Conservation (phyloP, 2,888 invertebrate species). For the Drosophila merina region DNA sequence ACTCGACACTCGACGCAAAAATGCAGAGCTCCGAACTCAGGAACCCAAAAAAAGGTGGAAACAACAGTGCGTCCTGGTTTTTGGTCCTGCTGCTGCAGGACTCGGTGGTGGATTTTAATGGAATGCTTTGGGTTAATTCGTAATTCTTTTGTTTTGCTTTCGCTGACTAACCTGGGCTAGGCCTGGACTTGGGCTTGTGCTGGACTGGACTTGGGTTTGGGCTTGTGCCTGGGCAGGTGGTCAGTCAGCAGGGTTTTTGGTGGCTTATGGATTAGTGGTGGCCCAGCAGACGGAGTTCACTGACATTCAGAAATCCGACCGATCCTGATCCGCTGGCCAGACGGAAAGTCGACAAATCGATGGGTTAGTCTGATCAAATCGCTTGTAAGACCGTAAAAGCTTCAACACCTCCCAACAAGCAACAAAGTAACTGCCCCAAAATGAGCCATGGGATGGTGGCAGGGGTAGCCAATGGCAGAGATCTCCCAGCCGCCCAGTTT, state of each 20-base stretch:
- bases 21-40: slow-evolving; percentile 9
- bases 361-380: slow-evolving; percentile 43
- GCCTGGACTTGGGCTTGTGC: slow-evolving; percentile 12
- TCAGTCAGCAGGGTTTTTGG: slow-evolving; percentile 32
- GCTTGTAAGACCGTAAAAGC: slow-evolving; percentile 57
- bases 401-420: slow-evolving; percentile 52
- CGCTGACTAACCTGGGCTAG: slow-evolving; percentile 34
- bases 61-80: slow-evolving; percentile 50
- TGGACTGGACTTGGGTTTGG: not conserved
- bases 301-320: slow-evolving; percentile 41
- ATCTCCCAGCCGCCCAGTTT: slow-evolving; percentile 34
- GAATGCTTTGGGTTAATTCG: slow-evolving; percentile 76
- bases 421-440: slow-evolving; percentile 39
- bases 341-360: slow-evolving; percentile 40
- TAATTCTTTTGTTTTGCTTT: slow-evolving; percentile 75
- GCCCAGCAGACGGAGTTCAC: slow-evolving; percentile 52
- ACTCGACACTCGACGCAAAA: slow-evolving; percentile 36
- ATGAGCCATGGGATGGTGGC: not conserved
- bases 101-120: slow-evolving; percentile 72
- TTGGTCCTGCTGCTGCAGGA: slow-evolving; percentile 39
- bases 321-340: slow-evolving; percentile 39
- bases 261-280: slow-evolving; percentile 66
- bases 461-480: slow-evolving; percentile 57
- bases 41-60: not conserved
- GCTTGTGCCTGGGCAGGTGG: slow-evolving; percentile 55